Evolutionary conservation across 2,888 invertebrate genomes (phyloP).

Genomic region (Cheilosia variabilis): DNA sequence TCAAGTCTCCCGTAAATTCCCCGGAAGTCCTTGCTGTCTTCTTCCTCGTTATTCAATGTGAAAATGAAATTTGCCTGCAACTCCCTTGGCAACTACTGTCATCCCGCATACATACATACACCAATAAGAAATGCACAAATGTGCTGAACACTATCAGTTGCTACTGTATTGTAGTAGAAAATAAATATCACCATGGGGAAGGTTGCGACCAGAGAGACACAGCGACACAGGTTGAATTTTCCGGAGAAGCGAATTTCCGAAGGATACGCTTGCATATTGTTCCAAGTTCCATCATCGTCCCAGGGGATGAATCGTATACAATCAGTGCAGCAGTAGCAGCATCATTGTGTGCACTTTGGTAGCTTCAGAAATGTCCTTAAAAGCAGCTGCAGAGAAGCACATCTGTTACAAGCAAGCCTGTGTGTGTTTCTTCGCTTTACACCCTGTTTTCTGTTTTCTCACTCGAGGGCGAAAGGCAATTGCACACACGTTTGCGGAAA

Average conservation of each 20-base stretch:
- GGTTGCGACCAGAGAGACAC: constrained; percentile 35
- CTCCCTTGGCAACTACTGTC: constrained; percentile 46
- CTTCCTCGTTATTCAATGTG: constrained; percentile 35
- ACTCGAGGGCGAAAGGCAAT: constrained; percentile 25
- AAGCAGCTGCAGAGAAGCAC: constrained; percentile 28
- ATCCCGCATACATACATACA: background rate
- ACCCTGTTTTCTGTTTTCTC: constrained; percentile 46
- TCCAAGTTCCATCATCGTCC: constrained; percentile 4
- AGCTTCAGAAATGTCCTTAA: constrained; percentile 29
- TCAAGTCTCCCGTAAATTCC: background rate
- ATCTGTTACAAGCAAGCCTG: constrained; percentile 7
- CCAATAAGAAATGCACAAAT: constrained; percentile 17
- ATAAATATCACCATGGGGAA: constrained; percentile 56
- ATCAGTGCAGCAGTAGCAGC: constrained; percentile 33
- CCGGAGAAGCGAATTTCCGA: constrained; percentile 64
- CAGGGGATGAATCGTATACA: constrained; percentile 53
- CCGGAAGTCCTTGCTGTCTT: constrained; percentile 59
- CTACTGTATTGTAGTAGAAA: constrained; percentile 25
- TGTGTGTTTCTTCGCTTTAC: constrained; percentile 19
- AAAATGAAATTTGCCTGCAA: constrained; percentile 39
- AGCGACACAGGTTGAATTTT: constrained; percentile 68
- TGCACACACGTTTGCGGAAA: constrained; percentile 70
- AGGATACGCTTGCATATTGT: constrained; percentile 58
- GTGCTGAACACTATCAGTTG: constrained; percentile 49
- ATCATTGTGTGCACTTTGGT: background rate